Conservation (phyloP, 2,888 invertebrate species). For the Nematopogon swammerdamellus region DNA sequence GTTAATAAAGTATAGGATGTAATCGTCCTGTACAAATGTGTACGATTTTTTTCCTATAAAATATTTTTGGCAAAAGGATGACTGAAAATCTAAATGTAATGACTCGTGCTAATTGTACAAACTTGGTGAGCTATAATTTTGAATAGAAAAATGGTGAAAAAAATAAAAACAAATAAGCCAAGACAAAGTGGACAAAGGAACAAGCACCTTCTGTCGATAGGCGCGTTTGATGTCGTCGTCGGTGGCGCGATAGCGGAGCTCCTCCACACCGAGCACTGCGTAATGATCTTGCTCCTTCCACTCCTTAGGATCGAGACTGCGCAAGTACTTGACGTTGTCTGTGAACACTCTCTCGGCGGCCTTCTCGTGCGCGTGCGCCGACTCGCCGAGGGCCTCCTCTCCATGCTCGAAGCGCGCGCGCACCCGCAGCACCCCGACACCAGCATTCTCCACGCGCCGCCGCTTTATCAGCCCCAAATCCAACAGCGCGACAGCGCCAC, state of each 20-base stretch:
- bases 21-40: no score
- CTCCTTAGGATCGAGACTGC: slow-evolving; percentile 90
- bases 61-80: no score
- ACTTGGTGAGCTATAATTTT: no score
- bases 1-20: no score
- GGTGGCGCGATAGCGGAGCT: slow-evolving; percentile 78
- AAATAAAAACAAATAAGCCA: no score
- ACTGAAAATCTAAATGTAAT: no score
- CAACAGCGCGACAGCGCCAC: slow-evolving; percentile 32
- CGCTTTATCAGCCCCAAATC: slow-evolving; percentile 24
- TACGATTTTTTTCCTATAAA: no score
- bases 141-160: no score
- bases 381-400: slow-evolving; percentile 37
- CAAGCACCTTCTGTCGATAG: slow-evolving; percentile 63
- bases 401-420: slow-evolving; percentile 48
- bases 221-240: slow-evolving; percentile 93
- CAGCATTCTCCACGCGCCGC: slow-evolving; percentile 49
- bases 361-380: slow-evolving; percentile 39
- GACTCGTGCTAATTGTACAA: no score
- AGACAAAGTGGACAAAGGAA: no score
- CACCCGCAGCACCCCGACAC: slow-evolving; percentile 47
- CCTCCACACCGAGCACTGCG: slow-evolving; percentile 87
- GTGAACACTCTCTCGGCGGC: slow-evolving; percentile 47
- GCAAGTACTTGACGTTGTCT: slow-evolving; percentile 78
- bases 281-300: slow-evolving; percentile 99